Conservation (phyloP, 2,113 vertebrate genomes). For the Rhegmatorhina hoffmannsi region DNA sequence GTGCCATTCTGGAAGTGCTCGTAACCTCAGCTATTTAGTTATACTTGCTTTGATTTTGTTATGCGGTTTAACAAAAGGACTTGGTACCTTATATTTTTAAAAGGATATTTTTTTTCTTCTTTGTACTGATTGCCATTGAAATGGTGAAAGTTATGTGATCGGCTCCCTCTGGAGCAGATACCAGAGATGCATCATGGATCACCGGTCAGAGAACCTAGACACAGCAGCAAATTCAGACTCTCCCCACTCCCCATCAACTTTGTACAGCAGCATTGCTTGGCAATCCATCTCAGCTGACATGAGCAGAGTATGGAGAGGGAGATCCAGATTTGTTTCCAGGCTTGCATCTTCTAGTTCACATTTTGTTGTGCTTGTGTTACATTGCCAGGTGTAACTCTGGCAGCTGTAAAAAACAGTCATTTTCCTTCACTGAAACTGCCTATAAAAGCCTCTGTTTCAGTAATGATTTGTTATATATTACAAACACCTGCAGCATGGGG, state of each 20-base stretch:
- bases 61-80: background rate
- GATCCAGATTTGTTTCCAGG: constrained; percentile 1
- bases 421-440: constrained; percentile 27
- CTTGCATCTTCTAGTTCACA: background rate
- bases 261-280: background rate
- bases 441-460: constrained; percentile 54
- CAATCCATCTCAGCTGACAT: constrained; percentile 1
- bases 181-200: constrained; percentile 44
- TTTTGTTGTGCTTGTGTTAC: constrained; percentile 38
- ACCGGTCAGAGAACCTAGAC: constrained; percentile 17
- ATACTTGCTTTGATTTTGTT: constrained; percentile 38
- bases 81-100: background rate
- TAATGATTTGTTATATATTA: constrained; percentile 54
- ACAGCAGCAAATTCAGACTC: constrained; percentile 15
- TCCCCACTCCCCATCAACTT: background rate
- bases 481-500: constrained; percentile 55
- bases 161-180: constrained; percentile 56
- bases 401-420: constrained; percentile 50
- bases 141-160: constrained; percentile 50
- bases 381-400: constrained; percentile 50
- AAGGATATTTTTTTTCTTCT: constrained; percentile 31
- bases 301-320: background rate
- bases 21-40: background rate
- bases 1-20: background rate
- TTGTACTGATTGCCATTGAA: constrained; percentile 56